Evolutionary conservation across 2,797 vertebrate genomes (phyloP).

Genomic region (Heteromormyrus szaboi): DNA sequence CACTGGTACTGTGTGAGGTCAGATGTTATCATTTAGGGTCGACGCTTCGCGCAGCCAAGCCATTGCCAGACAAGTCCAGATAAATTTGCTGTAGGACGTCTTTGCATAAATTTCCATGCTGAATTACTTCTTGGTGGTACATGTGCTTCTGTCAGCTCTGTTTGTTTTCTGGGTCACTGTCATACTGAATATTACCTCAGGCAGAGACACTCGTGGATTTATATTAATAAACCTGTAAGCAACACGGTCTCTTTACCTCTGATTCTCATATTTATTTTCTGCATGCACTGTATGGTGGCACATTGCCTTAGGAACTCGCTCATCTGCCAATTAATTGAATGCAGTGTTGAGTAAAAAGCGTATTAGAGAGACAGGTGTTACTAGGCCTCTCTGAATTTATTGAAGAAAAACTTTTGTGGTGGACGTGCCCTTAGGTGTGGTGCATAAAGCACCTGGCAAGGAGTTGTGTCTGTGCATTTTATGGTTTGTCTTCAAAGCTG

Average conservation of each 20-base stretch:
- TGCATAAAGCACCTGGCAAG: background rate
- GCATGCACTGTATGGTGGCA: background rate
- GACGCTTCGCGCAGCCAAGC: background rate
- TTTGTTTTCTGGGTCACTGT: background rate
- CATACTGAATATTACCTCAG: background rate
- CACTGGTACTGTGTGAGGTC: background rate
- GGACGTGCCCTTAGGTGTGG: background rate
- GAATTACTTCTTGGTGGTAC: background rate
- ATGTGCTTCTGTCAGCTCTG: background rate
- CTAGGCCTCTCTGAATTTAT: background rate
- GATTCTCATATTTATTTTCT: background rate
- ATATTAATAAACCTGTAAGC: background rate
- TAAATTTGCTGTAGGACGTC: background rate
- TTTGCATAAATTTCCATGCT: conserved; percentile 7
- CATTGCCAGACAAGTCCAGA: background rate
- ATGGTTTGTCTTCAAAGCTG: background rate
- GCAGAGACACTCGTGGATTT: background rate
- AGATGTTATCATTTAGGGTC: background rate
- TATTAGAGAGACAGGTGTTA: background rate
- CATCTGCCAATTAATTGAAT: background rate
- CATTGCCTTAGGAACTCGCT: background rate
- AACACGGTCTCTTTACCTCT: background rate
- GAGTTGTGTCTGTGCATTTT: background rate
- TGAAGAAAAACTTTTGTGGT: background rate
- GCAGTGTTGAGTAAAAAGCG: background rate